These are phyloP conservation scores for Cacatua alba DNA, from an alignment of 2,113 vertebrate species.

Conservation along the genomic window DNA sequence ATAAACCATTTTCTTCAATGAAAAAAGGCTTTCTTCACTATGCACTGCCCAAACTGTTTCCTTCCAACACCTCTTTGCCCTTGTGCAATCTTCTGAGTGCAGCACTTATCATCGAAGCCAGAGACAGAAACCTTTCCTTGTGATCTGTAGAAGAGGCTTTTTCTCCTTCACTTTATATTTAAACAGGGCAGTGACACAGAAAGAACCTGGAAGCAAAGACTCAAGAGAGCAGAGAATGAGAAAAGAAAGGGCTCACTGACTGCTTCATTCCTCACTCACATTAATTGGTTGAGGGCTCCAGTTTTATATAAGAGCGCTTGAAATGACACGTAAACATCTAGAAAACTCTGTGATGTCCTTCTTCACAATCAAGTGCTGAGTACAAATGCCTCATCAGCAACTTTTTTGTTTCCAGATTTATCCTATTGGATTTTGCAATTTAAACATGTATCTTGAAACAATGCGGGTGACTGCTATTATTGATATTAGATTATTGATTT, in stretches of 20 bases:
- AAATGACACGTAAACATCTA: background rate
- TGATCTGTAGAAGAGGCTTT: constrained; percentile 21
- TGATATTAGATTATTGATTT: background rate
- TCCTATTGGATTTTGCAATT: background rate
- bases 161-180: constrained; percentile 27
- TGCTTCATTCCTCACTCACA: constrained; percentile 14
- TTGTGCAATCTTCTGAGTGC: background rate
- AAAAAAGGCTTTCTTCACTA: background rate
- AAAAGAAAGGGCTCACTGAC: constrained; percentile 43
- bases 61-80: constrained; percentile 19
- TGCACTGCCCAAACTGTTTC: background rate
- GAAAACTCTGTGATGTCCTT: background rate
- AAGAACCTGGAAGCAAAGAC: constrained; percentile 46
- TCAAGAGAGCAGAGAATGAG: constrained; percentile 32
- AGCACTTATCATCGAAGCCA: background rate
- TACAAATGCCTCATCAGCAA: background rate
- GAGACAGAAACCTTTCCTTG: background rate
- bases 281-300: constrained; percentile 23
- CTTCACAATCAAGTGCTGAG: background rate
- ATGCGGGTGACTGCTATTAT: background rate
- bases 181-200: constrained; percentile 36
- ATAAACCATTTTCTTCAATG: background rate
- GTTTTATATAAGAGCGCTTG: background rate
- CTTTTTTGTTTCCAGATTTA: constrained; percentile 8
- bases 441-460: background rate